A percentile compares a stretch with the other conserved stretches of the same genome.
These are phyloP conservation scores for Tokudaia muenninki DNA, from an alignment of 2,797 vertebrate species.

Conservation along the genomic window DNA sequence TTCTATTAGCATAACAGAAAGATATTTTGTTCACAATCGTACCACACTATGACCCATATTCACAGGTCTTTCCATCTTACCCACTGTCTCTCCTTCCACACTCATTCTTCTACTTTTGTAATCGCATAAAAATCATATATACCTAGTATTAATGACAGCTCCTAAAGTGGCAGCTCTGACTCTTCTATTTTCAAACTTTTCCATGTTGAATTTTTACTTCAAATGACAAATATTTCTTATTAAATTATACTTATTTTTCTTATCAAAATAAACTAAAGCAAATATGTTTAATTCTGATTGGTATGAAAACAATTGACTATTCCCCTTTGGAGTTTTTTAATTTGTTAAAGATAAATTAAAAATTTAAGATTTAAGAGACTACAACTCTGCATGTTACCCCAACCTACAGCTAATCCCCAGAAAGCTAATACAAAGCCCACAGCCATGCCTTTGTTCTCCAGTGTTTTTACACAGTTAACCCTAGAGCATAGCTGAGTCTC, in stretches of 20 bases:
- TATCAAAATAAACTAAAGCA: slow-evolving; percentile 48
- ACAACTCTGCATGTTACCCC: neutral
- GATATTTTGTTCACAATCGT: neutral
- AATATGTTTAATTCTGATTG: slow-evolving; percentile 42
- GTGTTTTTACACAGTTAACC: slow-evolving; percentile 9
- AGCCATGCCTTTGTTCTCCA: neutral
- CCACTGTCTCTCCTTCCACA: neutral
- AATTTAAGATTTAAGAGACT: slow-evolving; percentile 14
- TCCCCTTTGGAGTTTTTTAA: slow-evolving; percentile 5
- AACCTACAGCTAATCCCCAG: slow-evolving; percentile 31
- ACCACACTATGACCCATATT: neutral
- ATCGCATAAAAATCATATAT: neutral
- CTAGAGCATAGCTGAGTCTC: neutral
- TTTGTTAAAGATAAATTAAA: slow-evolving; percentile 40
- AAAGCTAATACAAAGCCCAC: neutral
- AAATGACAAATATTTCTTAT: slow-evolving; percentile 26
- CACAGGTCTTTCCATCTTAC: slow-evolving; percentile 15
- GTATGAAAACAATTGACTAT: neutral
- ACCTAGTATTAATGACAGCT: neutral
- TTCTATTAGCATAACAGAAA: slow-evolving; percentile 48
- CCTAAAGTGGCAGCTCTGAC: neutral
- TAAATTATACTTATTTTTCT: slow-evolving; percentile 47
- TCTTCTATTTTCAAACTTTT: slow-evolving; percentile 44
- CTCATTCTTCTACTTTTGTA: slow-evolving; percentile 10
- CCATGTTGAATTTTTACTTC: neutral